Percentiles rank a stretch among this genome's conserved stretches.
Evolutionary conservation across 1,140 invertebrate species (phyloP).

Genomic region (Hydropsyche tenuis): DNA sequence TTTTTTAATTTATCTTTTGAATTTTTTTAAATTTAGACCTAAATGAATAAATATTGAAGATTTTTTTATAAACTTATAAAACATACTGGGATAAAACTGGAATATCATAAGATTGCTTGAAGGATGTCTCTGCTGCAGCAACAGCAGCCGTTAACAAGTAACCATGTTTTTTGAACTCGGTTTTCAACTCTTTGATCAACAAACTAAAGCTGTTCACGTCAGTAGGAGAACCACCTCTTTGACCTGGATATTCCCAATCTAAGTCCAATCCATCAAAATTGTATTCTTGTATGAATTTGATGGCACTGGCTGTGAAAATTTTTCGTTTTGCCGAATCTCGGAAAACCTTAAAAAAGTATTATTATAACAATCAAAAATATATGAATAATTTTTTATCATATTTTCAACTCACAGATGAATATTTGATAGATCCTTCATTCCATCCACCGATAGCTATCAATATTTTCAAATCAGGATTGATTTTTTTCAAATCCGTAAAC

Average conservation of each 20-base stretch:
- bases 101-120: conserved; percentile 68
- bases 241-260: conserved; percentile 83
- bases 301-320: conserved; percentile 66
- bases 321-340: conserved; percentile 58
- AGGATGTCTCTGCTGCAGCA: conserved; percentile 62
- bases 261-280: conserved; percentile 81
- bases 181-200: conserved; percentile 66
- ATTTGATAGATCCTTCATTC: conserved; percentile 75
- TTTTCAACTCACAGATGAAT: conserved; percentile 68
- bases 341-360: conserved; percentile 57
- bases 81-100: conserved; percentile 55
- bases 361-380: no score
- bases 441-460: conserved; percentile 79
- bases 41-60: not conserved
- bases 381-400: conserved; percentile 54
- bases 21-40: no score
- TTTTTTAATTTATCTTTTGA: no score
- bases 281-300: conserved; percentile 67
- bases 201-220: conserved; percentile 61
- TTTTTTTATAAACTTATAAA: not conserved
- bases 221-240: conserved; percentile 66
- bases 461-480: conserved; percentile 48
- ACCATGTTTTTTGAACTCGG: conserved; percentile 63
- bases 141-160: conserved; percentile 69
- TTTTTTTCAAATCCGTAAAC: conserved; percentile 27